A percentile compares a stretch with the other conserved stretches of the same genome.
phyloP scores from a whole-genome alignment of 2,797 vertebrate species.

The Mus caroli region DNA sequence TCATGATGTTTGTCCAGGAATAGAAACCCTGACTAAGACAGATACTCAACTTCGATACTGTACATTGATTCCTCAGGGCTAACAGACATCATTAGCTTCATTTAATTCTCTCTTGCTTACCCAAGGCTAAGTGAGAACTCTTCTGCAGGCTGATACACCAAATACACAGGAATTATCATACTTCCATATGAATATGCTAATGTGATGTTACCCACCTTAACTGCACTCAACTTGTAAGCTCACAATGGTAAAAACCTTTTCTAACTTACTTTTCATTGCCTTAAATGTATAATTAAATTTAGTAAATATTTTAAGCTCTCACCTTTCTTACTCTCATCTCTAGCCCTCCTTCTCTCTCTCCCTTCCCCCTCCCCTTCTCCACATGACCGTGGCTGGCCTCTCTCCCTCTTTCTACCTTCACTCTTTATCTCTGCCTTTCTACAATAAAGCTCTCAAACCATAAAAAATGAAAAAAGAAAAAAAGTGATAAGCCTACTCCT shows the following conservation, averaged over 20 bases:
- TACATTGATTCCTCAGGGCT: neutral
- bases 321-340: no score
- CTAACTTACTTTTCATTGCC: conserved; percentile 1
- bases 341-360: no score
- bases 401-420: no score
- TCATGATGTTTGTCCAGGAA: no score
- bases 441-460: no score
- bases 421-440: no score
- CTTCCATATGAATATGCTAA: neutral
- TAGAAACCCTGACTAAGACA: no score
- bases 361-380: no score
- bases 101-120: neutral
- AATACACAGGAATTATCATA: neutral
- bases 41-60: neutral
- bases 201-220: neutral
- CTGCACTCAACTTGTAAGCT: neutral
- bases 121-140: neutral
- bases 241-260: neutral
- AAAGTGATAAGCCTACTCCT: neutral
- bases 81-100: neutral
- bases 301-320: neutral
- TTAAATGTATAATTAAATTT: conserved; percentile 62
- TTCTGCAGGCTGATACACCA: neutral
- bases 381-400: no score
- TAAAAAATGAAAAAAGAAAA: no score